Base-by-base conservation (phyloP, 1,140 invertebrate species). In the Hycleus phaleratus region DNA sequence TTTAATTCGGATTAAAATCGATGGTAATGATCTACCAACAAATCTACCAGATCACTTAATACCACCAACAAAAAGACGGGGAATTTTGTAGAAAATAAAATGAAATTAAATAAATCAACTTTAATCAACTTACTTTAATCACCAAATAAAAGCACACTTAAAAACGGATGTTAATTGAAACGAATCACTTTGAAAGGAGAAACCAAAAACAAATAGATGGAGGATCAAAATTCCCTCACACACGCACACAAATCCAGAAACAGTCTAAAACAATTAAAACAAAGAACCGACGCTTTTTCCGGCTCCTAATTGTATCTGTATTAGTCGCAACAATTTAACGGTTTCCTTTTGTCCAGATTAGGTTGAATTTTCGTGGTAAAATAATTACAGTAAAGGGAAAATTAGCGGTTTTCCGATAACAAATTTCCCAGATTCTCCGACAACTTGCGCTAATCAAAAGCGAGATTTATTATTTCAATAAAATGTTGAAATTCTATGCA, bases 1-100 rank as follows among this genome's bases (percentile, higher is more conserved):
- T 79, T 83, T 99, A 70, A 98, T 99, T 66, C 87, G 90, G 68
- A 85, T 96, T 26, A 95, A 96, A 79, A 77, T 95, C 49, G 89
- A 94, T 57, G 95, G 94, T 38, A 86, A 94, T 73, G 96, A 99
- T 73, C 77, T 99, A 54, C 97, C 97, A 1, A 73, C 80, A 4
- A 84, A 89, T 58, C 77, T 99, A 60, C 97, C 97, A 0, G 81
- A 85, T 38, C 97, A 99, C 78, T 82, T 99, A 56, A 78, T 97
- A 60, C 97, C 97, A 38, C 97, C 50, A 86, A 87, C 25, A 96
- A 97, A 56, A 66, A 42, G 9, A 42, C 11, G 40, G 3, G 10
- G 9, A 0, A 7, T 10, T 10, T 42, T 4, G 3, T n/a, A 18
- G 18, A 18, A 18, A 18, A 18, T 18, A 18, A 42, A 42, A 42